phyloP scores from a whole-genome alignment of 2,888 invertebrate genomes.

The Dynastes tityus region DNA sequence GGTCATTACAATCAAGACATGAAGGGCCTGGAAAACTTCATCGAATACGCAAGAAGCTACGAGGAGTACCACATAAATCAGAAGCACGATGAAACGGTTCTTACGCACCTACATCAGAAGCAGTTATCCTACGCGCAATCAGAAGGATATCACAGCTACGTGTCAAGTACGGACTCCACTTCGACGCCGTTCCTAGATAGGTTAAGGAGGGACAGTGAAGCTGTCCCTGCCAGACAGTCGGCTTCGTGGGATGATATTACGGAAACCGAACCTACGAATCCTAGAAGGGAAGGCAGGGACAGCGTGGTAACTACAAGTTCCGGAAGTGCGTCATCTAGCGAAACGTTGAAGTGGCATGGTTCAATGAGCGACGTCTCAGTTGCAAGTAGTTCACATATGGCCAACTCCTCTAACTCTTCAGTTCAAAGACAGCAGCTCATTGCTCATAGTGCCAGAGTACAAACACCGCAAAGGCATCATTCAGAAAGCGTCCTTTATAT shows the following conservation, averaged over 20 bases:
- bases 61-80: constrained; percentile 68
- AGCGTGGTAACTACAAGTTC: constrained; percentile 78
- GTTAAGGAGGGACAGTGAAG: constrained; percentile 77
- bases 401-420: constrained; percentile 68
- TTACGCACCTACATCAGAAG: constrained; percentile 77
- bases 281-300: constrained; percentile 72
- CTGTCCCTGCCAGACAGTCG: constrained; percentile 66
- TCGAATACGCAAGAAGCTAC: constrained; percentile 79
- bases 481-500: constrained; percentile 84
- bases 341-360: constrained; percentile 86
- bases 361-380: constrained; percentile 83
- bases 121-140: constrained; percentile 85
- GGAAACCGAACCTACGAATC: constrained; percentile 58
- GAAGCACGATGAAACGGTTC: constrained; percentile 67
- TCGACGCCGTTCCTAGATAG: constrained; percentile 85
- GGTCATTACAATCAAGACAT: constrained; percentile 61
- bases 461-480: constrained; percentile 84
- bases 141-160: constrained; percentile 87
- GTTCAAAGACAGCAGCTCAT: constrained; percentile 77
- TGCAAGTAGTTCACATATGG: constrained; percentile 73
- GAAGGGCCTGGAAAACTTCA: constrained; percentile 75
- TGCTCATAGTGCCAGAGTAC: constrained; percentile 84
- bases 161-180: constrained; percentile 83
- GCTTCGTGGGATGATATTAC: constrained; percentile 70
- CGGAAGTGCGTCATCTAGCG: constrained; percentile 80